Base-by-base conservation (phyloP, 2,797 vertebrate genomes). In the Mus spretus region DNA sequence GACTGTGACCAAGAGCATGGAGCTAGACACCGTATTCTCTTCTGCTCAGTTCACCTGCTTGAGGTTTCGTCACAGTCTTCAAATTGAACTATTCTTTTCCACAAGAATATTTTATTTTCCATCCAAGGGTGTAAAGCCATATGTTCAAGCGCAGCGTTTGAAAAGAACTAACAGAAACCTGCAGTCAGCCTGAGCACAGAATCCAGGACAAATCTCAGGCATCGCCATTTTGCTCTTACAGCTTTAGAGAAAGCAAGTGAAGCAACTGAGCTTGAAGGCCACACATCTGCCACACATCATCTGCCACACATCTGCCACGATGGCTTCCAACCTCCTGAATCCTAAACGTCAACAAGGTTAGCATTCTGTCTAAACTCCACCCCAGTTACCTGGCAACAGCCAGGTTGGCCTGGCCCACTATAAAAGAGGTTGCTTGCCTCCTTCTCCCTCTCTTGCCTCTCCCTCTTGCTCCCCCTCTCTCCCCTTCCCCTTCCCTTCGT, bases 11-110 rank as follows among this genome's bases (percentile, higher is more conserved):
- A 82, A 91, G 19, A 65, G 40, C 44, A 65, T 17, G 44, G 26
- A 28, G 12, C 77, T 31, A 12, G 0, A 3, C 20, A 44, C 34
- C 55, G 12, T 11, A 12, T 17, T 94, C n/a, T 57, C 4, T 79
- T 78, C 13, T 40, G 31, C 20, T 70, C 75, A 74, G 34, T 77
- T 75, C 31, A 93, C n/a, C 78, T 31, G 31, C 82, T 77, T 85
- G 72, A 44, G 15, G 78, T 40, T 88, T 28, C 40, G 1, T 77
- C 55, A 63, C 11, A 47, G 61, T 74, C 82, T 84, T 59, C 50
- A 92, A 88, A 65, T 44, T 55, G 34, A 95, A 89, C 57, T 55
- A 78, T 53, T 26, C 83, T 92, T 86, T 92, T 53, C 37, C 19
- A 34, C 28, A 57, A 40, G 3, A 80, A 70, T 72, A 78, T 94